Conservation (phyloP, 2,797 vertebrate genomes). For the Cirrhinus mrigala region DNA sequence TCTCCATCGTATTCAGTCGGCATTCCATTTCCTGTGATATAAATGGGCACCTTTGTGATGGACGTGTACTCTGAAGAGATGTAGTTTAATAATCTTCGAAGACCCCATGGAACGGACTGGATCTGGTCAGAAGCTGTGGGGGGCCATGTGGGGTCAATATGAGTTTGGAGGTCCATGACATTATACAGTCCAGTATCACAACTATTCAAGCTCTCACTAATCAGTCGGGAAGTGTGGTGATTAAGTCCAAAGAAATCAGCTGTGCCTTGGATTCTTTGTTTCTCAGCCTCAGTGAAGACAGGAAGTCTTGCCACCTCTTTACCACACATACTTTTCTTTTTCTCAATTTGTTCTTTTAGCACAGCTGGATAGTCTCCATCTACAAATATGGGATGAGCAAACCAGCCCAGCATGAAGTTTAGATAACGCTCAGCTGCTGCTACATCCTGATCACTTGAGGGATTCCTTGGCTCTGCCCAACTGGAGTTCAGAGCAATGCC, state of each 20-base stretch:
- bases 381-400: slow-evolving; percentile 79
- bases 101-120: slow-evolving; percentile 86
- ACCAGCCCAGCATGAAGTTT: slow-evolving; percentile 95
- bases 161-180: slow-evolving; percentile 84
- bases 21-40: slow-evolving; percentile 87
- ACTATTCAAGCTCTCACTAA: slow-evolving; percentile 69
- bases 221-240: slow-evolving; percentile 77
- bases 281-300: not conserved
- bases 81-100: slow-evolving; percentile 87
- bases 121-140: slow-evolving; percentile 85
- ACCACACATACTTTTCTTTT: slow-evolving; percentile 76
- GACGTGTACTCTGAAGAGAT: slow-evolving; percentile 83
- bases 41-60: slow-evolving; percentile 81
- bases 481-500: slow-evolving; percentile 92
- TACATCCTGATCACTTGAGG: slow-evolving; percentile 76
- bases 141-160: slow-evolving; percentile 84
- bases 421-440: slow-evolving; percentile 87
- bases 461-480: slow-evolving; percentile 86
- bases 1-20: slow-evolving; percentile 72
- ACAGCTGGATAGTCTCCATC: slow-evolving; percentile 86
- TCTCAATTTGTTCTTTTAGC: slow-evolving; percentile 82
- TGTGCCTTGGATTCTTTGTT: too few species aligned
- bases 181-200: slow-evolving; percentile 79
- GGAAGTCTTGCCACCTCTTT: slow-evolving; percentile 80
- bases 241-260: too few species aligned